Evolutionary conservation across 2,797 vertebrate genomes (phyloP).

Genomic region (Trachops cirrhosus): DNA sequence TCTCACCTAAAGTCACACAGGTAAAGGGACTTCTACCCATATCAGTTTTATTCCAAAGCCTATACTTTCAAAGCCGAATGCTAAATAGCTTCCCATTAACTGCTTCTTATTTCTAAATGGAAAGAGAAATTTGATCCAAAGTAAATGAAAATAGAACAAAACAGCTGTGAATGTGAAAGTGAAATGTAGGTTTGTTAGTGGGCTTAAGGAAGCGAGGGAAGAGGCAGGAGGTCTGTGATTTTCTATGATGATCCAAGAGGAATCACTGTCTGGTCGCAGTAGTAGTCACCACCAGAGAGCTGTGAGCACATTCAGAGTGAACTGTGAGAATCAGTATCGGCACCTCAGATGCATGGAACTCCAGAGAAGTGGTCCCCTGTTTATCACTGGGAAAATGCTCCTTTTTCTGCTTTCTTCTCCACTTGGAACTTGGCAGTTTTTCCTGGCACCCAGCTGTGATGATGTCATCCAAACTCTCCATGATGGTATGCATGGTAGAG

Average conservation of each 20-base stretch:
- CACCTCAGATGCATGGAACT: neutral
- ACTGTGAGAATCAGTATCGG: neutral
- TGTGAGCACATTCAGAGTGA: slow-evolving; percentile 49
- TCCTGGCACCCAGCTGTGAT: neutral
- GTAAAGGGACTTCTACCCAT: neutral
- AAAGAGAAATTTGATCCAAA: slow-evolving; percentile 49
- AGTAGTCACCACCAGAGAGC: slow-evolving; percentile 31
- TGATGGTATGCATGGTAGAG: too few species aligned
- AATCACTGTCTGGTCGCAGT: neutral
- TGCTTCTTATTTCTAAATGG: slow-evolving; percentile 31
- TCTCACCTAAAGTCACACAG: neutral
- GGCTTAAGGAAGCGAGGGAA: neutral
- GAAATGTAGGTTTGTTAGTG: neutral
- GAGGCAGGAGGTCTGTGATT: slow-evolving; percentile 53
- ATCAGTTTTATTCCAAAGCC: neutral
- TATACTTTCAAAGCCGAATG: neutral
- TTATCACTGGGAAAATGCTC: neutral
- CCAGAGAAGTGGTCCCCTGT: neutral
- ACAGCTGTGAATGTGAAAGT: neutral
- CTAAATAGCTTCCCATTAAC: neutral
- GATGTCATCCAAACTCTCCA: neutral
- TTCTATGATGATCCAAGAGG: slow-evolving; percentile 32
- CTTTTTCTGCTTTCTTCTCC: neutral
- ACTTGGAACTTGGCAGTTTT: neutral
- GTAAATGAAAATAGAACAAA: slow-evolving; percentile 64